Evolutionary conservation across 2,888 invertebrate genomes (phyloP).

Genomic region (Sinhomidia bicolor): DNA sequence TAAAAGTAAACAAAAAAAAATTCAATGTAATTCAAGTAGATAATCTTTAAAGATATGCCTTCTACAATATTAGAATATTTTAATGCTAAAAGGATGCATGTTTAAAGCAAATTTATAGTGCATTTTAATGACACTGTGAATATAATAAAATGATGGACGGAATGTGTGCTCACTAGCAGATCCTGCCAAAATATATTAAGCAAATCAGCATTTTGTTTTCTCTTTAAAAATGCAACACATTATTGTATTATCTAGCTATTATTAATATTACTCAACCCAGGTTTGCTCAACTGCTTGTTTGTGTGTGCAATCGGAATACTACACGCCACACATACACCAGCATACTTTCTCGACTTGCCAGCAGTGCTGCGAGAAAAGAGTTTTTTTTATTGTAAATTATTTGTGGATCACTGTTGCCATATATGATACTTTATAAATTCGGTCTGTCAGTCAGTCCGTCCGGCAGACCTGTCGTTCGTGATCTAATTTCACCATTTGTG

Average conservation of each 20-base stretch:
- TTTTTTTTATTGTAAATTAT: slow-evolving; percentile 16
- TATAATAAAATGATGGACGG: neutral
- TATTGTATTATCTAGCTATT: neutral
- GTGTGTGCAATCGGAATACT: neutral
- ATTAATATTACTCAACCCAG: neutral
- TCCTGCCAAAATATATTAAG: slow-evolving; percentile 30
- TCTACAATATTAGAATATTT: neutral
- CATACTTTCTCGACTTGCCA: neutral
- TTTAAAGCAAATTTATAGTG: neutral
- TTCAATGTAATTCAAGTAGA: neutral
- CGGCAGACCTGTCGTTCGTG: too few relatives aligned
- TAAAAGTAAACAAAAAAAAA: neutral
- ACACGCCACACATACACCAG: neutral
- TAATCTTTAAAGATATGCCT: neutral
- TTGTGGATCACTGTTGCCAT: too few relatives aligned
- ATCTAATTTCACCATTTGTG: too few relatives aligned
- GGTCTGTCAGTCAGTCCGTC: too few relatives aligned
- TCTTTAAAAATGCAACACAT: neutral
- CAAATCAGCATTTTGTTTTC: neutral
- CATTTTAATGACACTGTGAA: neutral
- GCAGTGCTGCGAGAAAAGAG: slow-evolving; percentile 4
- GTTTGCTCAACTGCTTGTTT: neutral
- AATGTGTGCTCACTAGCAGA: neutral
- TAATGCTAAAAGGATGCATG: neutral
- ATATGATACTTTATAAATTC: too few relatives aligned